These are phyloP conservation scores for Sorex araneus DNA, from an alignment of 2,113 vertebrate genomes.

Conservation along the genomic window DNA sequence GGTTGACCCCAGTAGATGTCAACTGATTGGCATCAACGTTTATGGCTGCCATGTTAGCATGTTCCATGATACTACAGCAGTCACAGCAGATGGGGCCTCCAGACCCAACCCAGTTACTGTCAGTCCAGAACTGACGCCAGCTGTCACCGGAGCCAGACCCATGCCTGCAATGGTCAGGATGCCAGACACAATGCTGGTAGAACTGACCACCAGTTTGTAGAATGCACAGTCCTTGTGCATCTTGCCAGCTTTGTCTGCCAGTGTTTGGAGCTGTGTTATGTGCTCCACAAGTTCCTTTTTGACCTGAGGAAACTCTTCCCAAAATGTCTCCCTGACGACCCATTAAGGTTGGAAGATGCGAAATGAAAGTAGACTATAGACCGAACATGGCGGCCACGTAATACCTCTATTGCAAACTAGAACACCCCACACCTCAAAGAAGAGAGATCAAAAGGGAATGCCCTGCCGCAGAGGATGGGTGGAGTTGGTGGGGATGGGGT, in stretches of 20 bases:
- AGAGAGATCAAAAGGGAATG: too few species aligned
- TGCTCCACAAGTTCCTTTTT: neutral
- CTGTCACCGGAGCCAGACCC: slow-evolving; percentile 38
- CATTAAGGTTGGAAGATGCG: too few species aligned
- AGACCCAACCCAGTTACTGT: neutral
- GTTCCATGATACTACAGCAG: neutral
- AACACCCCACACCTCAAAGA: too few species aligned
- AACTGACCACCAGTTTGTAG: neutral
- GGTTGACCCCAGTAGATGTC: accelerated
- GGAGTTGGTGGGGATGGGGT: too few species aligned
- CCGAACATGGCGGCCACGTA: too few species aligned
- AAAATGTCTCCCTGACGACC: neutral
- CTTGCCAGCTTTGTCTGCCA: slow-evolving; percentile 37
- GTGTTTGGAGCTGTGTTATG: neutral
- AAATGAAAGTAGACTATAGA: too few species aligned
- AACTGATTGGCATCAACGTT: neutral
- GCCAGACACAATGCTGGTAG: accelerated
- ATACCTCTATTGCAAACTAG: too few species aligned
- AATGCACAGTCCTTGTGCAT: neutral
- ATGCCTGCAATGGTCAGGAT: slow-evolving; percentile 44
- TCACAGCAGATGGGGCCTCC: neutral
- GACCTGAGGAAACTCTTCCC: neutral
- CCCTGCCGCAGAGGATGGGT: too few species aligned
- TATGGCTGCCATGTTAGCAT: accelerated
- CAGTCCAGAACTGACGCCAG: slow-evolving; percentile 66